Conservation (phyloP, 2,888 invertebrate genomes). For the Ectemnius cavifrons region DNA sequence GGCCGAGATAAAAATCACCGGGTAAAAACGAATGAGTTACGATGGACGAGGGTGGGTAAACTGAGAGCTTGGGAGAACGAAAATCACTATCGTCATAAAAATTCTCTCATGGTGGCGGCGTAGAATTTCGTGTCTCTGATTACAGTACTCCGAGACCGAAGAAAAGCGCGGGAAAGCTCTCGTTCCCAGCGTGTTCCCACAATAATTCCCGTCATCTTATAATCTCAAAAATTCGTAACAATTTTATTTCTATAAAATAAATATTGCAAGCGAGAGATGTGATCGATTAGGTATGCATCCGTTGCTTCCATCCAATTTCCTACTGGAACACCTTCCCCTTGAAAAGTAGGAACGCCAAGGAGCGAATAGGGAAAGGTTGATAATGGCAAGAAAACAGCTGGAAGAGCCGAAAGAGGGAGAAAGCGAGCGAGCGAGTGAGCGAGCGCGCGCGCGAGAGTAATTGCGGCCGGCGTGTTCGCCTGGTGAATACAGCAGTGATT, state of each 20-base stretch:
- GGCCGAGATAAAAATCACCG: constrained; percentile 42
- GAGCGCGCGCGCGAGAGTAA: constrained; percentile 32
- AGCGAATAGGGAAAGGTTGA: neutral
- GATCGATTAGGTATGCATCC: too few species aligned
- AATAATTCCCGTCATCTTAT: too few species aligned
- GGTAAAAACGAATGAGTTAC: constrained; percentile 41
- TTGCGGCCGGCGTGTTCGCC: constrained; percentile 40
- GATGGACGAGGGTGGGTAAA: constrained; percentile 17
- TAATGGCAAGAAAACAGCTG: constrained; percentile 3
- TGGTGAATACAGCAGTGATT: constrained; percentile 74
- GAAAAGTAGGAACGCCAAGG: neutral
- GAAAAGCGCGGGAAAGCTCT: too few species aligned
- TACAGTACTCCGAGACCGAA: too few species aligned
- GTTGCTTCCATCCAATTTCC: too few species aligned
- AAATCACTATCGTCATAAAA: constrained; percentile 6
- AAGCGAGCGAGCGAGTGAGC: neutral
- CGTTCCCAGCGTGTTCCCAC: too few species aligned
- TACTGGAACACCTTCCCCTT: too few species aligned
- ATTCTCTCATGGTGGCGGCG: constrained; percentile 1
- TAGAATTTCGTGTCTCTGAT: neutral
- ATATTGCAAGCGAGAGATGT: too few species aligned
- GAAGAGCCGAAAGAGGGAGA: neutral
- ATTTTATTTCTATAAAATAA: too few species aligned
- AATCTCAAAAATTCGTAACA: too few species aligned
- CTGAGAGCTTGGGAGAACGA: neutral